Percentiles rank a stretch among this genome's conserved stretches.
Conservation (phyloP, 2,888 invertebrate genomes). For the Apodemia hepburni region DNA sequence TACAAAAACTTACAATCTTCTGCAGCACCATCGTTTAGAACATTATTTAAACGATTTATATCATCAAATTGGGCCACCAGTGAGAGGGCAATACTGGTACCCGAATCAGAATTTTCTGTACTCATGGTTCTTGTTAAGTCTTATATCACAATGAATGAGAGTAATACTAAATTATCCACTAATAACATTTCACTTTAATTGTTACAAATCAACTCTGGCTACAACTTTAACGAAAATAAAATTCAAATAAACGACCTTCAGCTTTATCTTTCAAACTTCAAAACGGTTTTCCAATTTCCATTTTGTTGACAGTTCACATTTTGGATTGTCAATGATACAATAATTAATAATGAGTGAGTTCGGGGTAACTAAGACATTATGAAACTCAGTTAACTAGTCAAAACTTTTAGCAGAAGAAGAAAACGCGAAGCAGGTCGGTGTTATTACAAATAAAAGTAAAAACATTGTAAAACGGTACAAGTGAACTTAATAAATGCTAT, state of each 20-base stretch:
- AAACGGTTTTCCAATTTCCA: background rate
- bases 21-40: conserved; percentile 82
- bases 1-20: conserved; percentile 82
- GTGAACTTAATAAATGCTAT: too few relatives aligned
- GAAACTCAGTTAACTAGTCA: too few relatives aligned
- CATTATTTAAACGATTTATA: conserved; percentile 83
- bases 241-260: conserved; percentile 11
- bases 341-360: background rate
- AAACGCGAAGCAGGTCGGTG: too few relatives aligned
- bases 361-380: too few relatives aligned
- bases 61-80: conserved; percentile 86
- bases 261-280: background rate
- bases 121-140: conserved; percentile 51
- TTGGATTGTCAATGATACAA: background rate
- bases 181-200: conserved; percentile 3
- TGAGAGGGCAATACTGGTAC: conserved; percentile 71
- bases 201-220: conserved; percentile 4
- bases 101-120: conserved; percentile 64
- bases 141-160: background rate
- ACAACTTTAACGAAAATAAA: conserved; percentile 15
- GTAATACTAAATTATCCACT: conserved; percentile 1
- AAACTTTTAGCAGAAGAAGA: too few relatives aligned
- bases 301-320: background rate
- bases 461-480: too few relatives aligned
- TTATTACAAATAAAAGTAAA: too few relatives aligned